Evolutionary conservation across 2,113 vertebrate genomes (phyloP).

Genomic region (Irena cyanogastra): DNA sequence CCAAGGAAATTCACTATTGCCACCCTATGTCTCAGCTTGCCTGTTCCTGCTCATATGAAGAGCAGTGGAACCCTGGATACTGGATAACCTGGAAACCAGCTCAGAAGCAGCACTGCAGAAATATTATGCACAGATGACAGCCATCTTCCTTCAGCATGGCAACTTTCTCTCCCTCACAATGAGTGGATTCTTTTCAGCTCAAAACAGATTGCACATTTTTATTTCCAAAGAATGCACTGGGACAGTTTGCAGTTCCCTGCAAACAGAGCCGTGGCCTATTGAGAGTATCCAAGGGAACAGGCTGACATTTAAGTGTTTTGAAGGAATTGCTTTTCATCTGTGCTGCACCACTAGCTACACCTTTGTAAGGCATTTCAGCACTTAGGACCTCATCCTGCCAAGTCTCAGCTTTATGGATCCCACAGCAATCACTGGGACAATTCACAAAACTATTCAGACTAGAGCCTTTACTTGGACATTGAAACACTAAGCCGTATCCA

Average conservation of each 20-base stretch:
- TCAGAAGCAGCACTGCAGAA: not conserved
- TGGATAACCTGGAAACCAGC: not conserved
- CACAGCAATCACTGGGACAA: not conserved
- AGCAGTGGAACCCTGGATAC: not conserved
- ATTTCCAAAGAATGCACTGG: not conserved
- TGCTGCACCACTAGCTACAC: not conserved
- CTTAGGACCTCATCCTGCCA: not conserved
- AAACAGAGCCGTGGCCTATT: not conserved
- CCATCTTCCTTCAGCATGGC: not conserved
- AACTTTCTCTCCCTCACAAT: not conserved
- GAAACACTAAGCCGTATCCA: not conserved
- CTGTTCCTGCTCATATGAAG: not conserved
- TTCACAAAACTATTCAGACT: not conserved
- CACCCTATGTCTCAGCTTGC: not conserved
- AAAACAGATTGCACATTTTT: not conserved
- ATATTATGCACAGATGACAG: not conserved
- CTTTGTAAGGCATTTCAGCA: not conserved
- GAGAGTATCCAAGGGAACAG: not conserved
- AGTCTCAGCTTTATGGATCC: not conserved
- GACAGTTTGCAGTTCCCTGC: not conserved
- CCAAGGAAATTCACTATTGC: not conserved
- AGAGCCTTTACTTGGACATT: not conserved
- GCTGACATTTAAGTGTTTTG: not conserved
- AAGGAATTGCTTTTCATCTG: not conserved
- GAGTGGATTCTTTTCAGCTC: not conserved